Conservation (phyloP, 1,140 invertebrate species). For the Drosophila orosa region DNA sequence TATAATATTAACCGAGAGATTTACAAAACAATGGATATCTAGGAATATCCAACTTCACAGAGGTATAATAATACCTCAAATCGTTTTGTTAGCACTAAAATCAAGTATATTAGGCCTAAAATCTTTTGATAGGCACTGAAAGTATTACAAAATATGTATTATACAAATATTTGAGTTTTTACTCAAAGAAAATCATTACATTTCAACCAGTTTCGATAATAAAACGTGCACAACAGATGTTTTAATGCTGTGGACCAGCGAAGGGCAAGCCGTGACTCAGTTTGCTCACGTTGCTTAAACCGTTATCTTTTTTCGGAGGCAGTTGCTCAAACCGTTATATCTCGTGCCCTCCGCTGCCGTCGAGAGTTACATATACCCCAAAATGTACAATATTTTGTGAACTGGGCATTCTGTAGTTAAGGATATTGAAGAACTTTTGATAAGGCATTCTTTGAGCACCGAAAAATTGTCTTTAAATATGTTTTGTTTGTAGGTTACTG, state of each 20-base stretch:
- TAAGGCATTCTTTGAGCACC: background rate
- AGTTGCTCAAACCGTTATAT: too few species aligned
- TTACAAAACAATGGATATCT: background rate
- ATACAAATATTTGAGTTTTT: background rate
- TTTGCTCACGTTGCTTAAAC: too few species aligned
- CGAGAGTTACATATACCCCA: background rate
- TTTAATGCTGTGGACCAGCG: too few species aligned
- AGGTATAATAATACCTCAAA: background rate
- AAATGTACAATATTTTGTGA: background rate
- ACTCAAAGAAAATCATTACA: background rate
- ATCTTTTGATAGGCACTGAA: too few species aligned
- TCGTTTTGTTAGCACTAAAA: background rate
- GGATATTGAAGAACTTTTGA: background rate
- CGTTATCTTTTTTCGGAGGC: too few species aligned
- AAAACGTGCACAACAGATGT: background rate
- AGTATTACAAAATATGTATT: background rate
- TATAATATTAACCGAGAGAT: background rate
- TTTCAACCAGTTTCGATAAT: background rate
- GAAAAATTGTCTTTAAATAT: too few species aligned
- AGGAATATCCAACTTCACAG: background rate
- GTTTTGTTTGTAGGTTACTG: background rate
- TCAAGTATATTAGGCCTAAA: too few species aligned
- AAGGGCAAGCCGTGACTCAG: too few species aligned
- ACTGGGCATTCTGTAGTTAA: background rate
- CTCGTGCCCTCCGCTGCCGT: too few species aligned